Conservation (phyloP, 2,888 invertebrate genomes). For the Eupithecia subfuscata region DNA sequence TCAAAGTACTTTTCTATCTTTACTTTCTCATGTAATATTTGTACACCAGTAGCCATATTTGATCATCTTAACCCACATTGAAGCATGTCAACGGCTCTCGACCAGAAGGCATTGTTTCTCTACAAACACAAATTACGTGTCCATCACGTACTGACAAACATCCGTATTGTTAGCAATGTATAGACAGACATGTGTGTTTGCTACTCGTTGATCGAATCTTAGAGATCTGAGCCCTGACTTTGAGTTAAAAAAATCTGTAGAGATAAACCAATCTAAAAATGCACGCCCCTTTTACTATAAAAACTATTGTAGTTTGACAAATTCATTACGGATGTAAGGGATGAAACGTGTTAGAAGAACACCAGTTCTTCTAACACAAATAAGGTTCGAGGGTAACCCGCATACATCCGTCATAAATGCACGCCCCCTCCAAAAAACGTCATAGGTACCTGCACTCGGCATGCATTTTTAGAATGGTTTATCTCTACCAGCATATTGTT, state of each 20-base stretch:
- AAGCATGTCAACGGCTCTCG: conserved; percentile 40
- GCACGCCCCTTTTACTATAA: no score
- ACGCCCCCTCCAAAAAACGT: no score
- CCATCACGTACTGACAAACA: conserved; percentile 49
- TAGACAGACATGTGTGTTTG: conserved; percentile 17
- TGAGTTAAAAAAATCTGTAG: background rate
- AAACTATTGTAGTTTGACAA: no score
- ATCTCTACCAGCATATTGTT: background rate
- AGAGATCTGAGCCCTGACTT: background rate
- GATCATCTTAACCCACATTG: conserved; percentile 26
- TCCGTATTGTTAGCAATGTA: conserved; percentile 40
- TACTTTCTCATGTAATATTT: background rate
- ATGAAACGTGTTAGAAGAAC: no score
- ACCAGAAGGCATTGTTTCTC: conserved; percentile 38
- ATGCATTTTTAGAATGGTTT: no score
- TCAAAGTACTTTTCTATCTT: background rate
- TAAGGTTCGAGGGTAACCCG: no score
- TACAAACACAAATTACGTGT: conserved; percentile 48
- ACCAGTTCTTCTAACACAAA: no score
- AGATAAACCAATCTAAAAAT: no score
- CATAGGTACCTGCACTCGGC: no score
- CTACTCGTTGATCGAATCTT: conserved; percentile 24
- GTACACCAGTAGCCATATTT: conserved; percentile 13
- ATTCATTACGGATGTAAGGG: no score
- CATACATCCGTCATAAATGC: no score